phyloP scores from a whole-genome alignment of 1,140 invertebrate genomes.

The Drosophila parvula region DNA sequence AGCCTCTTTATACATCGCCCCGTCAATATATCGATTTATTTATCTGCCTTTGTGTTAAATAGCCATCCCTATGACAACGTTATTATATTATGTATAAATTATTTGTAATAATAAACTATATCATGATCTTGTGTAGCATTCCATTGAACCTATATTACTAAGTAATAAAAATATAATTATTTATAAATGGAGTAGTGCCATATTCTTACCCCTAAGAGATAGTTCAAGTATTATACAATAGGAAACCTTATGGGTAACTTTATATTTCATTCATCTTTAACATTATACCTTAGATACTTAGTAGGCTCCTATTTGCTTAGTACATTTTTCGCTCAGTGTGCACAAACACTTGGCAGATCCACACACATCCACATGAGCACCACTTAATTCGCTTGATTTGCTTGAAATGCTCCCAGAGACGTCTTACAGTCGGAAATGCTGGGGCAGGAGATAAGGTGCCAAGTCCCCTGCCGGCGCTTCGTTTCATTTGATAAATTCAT shows the following conservation, averaged over 20 bases:
- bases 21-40: too few relatives aligned
- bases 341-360: conserved; percentile 30
- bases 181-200: too few relatives aligned
- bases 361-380: conserved; percentile 36
- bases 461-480: conserved; percentile 26
- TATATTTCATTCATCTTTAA: neutral
- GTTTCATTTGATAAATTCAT: conserved; percentile 44
- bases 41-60: too few relatives aligned
- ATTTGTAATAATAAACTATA: too few relatives aligned
- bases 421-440: conserved; percentile 18
- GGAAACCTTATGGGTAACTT: neutral
- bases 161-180: too few relatives aligned
- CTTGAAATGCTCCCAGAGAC: conserved; percentile 40
- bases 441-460: conserved; percentile 39
- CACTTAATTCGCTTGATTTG: conserved; percentile 76
- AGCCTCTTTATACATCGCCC: too few relatives aligned
- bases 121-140: too few relatives aligned
- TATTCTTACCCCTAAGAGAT: too few relatives aligned
- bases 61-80: too few relatives aligned
- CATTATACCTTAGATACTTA: neutral
- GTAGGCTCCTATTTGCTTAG: neutral
- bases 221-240: too few relatives aligned
- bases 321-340: conserved; percentile 33
- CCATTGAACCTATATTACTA: too few relatives aligned
- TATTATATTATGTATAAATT: too few relatives aligned